These are phyloP conservation scores for Pristionchus exspectatus DNA, from an alignment of 2,888 invertebrate genomes.

Conservation along the genomic window DNA sequence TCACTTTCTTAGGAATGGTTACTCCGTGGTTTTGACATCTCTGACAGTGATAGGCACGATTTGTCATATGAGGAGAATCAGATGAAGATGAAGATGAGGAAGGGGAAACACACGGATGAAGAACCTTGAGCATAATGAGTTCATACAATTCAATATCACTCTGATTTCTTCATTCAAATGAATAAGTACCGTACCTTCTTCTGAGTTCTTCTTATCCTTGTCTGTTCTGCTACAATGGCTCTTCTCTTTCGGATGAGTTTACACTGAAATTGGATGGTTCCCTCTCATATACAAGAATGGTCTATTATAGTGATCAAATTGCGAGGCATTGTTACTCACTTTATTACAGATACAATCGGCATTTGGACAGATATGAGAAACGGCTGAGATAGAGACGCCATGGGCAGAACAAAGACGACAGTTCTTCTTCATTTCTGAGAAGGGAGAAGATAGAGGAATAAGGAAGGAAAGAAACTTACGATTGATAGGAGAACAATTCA, in stretches of 20 bases:
- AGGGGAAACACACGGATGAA: neutral
- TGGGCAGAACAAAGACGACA: conserved; percentile 19
- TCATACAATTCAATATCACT: neutral
- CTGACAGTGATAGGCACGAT: neutral
- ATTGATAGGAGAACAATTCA: neutral
- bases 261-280: neutral
- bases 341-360: neutral
- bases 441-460: neutral
- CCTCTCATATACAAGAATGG: neutral
- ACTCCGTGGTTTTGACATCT: conserved; percentile 23
- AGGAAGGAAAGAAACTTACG: neutral
- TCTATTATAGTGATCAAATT: neutral
- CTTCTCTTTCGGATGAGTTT: neutral
- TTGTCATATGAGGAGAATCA: neutral
- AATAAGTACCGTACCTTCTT: neutral
- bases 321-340: neutral
- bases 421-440: conserved; percentile 24
- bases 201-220: conserved; percentile 17
- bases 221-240: conserved; percentile 9
- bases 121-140: neutral
- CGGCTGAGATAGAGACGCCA: neutral
- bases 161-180: too few species aligned
- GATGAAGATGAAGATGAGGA: neutral
- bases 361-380: neutral
- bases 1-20: neutral